Evolutionary conservation across 64 coral and sea anemone genomes (phyloP), one percentile per base, ranked within the genome.

Genomic region (Acropora tenuis): DNA sequence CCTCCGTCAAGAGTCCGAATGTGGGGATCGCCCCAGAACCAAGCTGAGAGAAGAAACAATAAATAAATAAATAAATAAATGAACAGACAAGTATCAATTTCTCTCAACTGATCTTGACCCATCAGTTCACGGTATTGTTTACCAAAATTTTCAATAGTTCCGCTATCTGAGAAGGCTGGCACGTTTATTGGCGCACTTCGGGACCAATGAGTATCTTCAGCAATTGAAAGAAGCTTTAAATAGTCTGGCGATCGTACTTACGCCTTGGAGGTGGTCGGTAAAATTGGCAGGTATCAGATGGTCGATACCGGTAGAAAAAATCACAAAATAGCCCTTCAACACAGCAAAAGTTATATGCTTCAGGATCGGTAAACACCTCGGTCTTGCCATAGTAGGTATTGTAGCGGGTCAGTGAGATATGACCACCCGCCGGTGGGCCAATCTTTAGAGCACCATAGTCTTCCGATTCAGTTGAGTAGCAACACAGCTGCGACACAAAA

Each of bases 21-120:
- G 44, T 93, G 91, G 41, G 91, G 91, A 74, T 93, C 91, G 48
- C 91, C 85, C 76, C 84, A 93, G 49, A 82, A 88, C 84, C 63
- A 88, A 47, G 61, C 91, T 93, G 9, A 80, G 19, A 81, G 30
- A 20, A 3, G 44, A 47, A 76, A 6, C 3, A 19, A 30, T 30
- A 30, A 30, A 30, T 30, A 30, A 30, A 30, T 30, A 30, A 30
- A 30, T 30, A 30, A 30, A 30, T 30, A 30, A 30, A 30, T 30
- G 30, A 30, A 30, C 30, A 30, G 30, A 30, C 30, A 30, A 30
- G 30, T 30, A 30, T 30, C 30, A 30, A 30, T 30, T 30, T 30
- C 30, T 30, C 30, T 30, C 30, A 30, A 30, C 30, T 30, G 30
- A 30, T 30, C 30, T 30, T 30, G 30, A 30, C 30, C 30, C 30